Evolutionary conservation across 2,888 invertebrate species (phyloP).

Genomic region (Malacosoma neustria): DNA sequence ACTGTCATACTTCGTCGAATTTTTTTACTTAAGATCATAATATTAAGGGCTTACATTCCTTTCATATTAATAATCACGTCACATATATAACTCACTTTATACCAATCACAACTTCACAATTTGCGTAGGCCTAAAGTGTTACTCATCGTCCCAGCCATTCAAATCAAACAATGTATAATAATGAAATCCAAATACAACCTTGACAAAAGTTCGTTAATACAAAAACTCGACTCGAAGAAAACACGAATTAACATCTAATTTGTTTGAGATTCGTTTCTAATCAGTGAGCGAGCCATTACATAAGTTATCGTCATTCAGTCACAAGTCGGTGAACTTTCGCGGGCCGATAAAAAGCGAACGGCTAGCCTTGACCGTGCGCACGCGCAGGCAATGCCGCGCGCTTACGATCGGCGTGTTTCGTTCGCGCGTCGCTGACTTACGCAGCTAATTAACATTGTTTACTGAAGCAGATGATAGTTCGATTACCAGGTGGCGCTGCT

Average conservation of each 20-base stretch:
- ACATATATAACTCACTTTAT: no score
- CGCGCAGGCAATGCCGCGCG: constrained; percentile 15
- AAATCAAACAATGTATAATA: no score
- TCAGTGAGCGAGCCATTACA: neutral
- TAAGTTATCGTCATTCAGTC: constrained; percentile 1
- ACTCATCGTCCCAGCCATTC: no score
- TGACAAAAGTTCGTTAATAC: neutral
- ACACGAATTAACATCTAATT: neutral
- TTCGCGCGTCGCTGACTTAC: neutral
- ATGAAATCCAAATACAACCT: neutral
- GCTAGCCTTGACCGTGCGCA: constrained; percentile 65
- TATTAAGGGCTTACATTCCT: no score
- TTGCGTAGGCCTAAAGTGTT: no score
- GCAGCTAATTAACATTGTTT: no score
- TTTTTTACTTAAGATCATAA: no score
- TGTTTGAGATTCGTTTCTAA: neutral
- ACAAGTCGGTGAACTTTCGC: constrained; percentile 53
- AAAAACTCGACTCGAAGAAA: neutral
- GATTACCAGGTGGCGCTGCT: no score
- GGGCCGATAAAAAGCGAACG: constrained; percentile 48
- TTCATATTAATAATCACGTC: no score
- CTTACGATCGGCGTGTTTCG: neutral
- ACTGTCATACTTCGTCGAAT: no score
- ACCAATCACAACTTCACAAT: no score
- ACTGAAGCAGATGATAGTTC: no score